Evolutionary conservation across 1,140 invertebrate species (phyloP).

Genomic region (Nasonia giraulti): DNA sequence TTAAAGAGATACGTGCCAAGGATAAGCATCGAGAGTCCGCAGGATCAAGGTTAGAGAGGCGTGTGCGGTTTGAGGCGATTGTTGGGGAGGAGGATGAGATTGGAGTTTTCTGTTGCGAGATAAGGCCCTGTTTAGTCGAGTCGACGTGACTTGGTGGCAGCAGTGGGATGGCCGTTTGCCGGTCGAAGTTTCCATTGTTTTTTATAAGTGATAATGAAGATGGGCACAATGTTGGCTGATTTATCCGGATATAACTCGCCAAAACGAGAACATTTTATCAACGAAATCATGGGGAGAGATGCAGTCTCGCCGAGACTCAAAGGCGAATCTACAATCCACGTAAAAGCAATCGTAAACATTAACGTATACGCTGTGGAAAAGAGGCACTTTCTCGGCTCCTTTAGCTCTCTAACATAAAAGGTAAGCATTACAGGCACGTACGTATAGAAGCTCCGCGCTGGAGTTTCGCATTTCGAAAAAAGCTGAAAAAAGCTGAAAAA

Average conservation of each 20-base stretch:
- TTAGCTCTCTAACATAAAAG: conserved; percentile 25
- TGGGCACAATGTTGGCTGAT: no score
- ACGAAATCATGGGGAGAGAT: no score
- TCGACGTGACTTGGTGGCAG: not conserved
- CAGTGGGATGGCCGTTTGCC: not conserved
- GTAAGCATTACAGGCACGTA: conserved; percentile 27
- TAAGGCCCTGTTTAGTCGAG: not conserved
- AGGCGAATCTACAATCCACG: conserved; percentile 33
- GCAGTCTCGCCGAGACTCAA: not conserved
- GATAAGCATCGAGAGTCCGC: conserved; percentile 45
- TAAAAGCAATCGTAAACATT: conserved; percentile 36
- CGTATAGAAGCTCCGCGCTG: no score
- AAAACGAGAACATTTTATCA: no score
- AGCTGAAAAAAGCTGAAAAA: not conserved
- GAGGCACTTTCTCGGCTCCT: conserved; percentile 19
- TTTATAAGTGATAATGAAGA: no score
- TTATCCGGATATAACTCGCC: no score
- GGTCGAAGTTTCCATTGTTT: no score
- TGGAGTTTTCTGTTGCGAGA: not conserved
- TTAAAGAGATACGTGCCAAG: conserved; percentile 55
- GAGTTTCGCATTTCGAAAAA: not conserved
- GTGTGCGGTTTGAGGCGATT: not conserved
- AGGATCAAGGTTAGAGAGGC: conserved; percentile 40
- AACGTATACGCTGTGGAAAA: not conserved
- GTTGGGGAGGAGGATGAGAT: not conserved